Evolutionary conservation across 1,140 invertebrate species (phyloP).

Genomic region (Drosophila tsacasi): DNA sequence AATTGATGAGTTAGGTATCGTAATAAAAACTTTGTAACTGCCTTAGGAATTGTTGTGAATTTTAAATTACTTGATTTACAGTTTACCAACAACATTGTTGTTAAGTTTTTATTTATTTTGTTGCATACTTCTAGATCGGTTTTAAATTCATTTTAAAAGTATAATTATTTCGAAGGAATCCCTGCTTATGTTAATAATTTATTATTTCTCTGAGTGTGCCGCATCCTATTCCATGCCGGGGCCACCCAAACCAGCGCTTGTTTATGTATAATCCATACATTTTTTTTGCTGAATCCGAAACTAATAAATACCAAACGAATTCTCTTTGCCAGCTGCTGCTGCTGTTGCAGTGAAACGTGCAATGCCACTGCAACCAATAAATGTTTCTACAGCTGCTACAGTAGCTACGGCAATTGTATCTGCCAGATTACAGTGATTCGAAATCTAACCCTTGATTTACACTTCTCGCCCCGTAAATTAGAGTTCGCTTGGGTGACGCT

Average conservation of each 20-base stretch:
- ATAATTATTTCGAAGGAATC: no score
- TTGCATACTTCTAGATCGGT: not conserved
- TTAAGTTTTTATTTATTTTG: not conserved
- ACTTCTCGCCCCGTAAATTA: slow-evolving; percentile 61
- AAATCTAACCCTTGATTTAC: slow-evolving; percentile 7
- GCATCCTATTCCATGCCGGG: not conserved
- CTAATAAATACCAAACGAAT: slow-evolving; percentile 46
- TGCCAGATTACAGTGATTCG: not conserved
- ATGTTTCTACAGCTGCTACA: slow-evolving; percentile 22
- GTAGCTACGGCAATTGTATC: slow-evolving; percentile 16
- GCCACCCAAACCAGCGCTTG: slow-evolving; percentile 26
- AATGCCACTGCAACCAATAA: slow-evolving; percentile 38
- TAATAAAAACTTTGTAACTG: no score
- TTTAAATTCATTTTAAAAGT: not conserved
- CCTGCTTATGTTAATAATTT: not conserved
- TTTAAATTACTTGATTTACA: not conserved
- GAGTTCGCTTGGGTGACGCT: slow-evolving; percentile 96
- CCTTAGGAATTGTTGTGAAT: not conserved
- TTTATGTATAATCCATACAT: slow-evolving; percentile 70
- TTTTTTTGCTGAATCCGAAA: slow-evolving; percentile 49
- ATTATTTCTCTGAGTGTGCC: not conserved
- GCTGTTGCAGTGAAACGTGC: slow-evolving; percentile 39
- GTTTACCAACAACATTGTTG: not conserved
- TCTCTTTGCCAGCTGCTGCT: slow-evolving; percentile 31
- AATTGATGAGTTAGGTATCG: not conserved